Evolutionary conservation across 2,888 invertebrate species (phyloP), one percentile per base, ranked within the genome.

Genomic region (Criorhina ranunculi): DNA sequence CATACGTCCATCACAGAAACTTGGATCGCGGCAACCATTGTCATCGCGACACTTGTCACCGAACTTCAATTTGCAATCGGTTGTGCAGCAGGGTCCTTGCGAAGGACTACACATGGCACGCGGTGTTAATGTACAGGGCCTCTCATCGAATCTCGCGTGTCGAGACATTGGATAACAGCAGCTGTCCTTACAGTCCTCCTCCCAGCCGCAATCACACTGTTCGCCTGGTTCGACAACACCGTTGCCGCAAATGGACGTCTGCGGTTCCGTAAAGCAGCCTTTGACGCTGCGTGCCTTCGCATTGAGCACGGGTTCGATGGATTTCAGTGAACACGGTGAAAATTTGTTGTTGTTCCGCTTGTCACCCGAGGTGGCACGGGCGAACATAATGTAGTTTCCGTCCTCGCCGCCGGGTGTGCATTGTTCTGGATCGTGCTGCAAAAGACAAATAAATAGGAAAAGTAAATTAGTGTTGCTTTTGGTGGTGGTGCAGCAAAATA

Each of bases 361-460:
- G 92, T 99, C 99, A 46, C 99, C 99, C 88, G 98, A 98, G 69
- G 99, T 99, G 37, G 99, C 99, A 87, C 99, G 95, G 19, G 99
- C 98, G 92, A 99, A 99, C 99, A 99, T 99, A 90, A 99, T 99
- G 93, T 96, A 99, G 93, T 99, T 99, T 49, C 99, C 99, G 91
- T 97, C 97, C 90, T 98, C 97, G 15, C 96, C 98, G 75, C 98
- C 98, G 4, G 98, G 98, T 0, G 98, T 97, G 92, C 96, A 98
- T 90, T 95, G 95, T 92, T 98, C 98, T 0, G 98, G 98, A 93
- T 99, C 98, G 91, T 99, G 98, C 98, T 98, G 92, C 8, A 92
- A 89, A 87, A 73, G 72, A 60, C 59, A 80, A 81, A 82, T 59
- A 69, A 69, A 31, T 55, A 55, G 49, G 70, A 37, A 64, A 70